phyloP scores from a whole-genome alignment of 2,113 vertebrate genomes.

The Erpornis zantholeuca region DNA sequence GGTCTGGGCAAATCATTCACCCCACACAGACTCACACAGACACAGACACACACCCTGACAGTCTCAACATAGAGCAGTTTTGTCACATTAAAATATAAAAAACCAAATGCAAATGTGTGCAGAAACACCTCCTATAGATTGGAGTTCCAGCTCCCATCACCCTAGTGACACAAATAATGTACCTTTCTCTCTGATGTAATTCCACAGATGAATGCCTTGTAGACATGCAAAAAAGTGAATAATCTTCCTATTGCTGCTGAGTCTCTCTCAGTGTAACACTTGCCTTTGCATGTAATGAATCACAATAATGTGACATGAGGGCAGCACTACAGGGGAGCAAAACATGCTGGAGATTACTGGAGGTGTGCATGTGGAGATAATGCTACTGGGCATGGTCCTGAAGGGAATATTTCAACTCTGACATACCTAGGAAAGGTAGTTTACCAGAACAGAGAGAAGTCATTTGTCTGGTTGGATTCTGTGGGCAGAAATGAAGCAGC shows the following conservation, averaged over 20 bases:
- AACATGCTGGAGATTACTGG: neutral
- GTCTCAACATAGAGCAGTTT: neutral
- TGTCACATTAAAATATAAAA: neutral
- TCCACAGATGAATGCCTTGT: neutral
- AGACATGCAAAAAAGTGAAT: neutral
- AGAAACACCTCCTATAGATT: neutral
- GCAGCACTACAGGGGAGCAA: neutral
- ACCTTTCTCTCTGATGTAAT: neutral
- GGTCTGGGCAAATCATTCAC: neutral
- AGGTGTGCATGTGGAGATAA: neutral
- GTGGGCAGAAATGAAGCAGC: neutral
- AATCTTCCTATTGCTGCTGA: neutral
- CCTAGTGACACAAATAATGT: neutral
- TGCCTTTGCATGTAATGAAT: neutral
- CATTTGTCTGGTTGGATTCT: neutral
- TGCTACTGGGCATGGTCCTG: neutral
- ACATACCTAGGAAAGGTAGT: neutral
- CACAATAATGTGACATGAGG: neutral
- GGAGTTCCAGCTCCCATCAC: fast-evolving
- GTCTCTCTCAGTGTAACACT: neutral
- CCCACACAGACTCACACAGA: neutral
- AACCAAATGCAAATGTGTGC: neutral
- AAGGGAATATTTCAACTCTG: neutral
- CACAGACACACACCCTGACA: neutral
- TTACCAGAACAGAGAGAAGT: neutral